These are phyloP conservation scores for Dendrophyllia cribrosa DNA, from an alignment of 64 coral and sea anemone genomes.

Conservation along the genomic window DNA sequence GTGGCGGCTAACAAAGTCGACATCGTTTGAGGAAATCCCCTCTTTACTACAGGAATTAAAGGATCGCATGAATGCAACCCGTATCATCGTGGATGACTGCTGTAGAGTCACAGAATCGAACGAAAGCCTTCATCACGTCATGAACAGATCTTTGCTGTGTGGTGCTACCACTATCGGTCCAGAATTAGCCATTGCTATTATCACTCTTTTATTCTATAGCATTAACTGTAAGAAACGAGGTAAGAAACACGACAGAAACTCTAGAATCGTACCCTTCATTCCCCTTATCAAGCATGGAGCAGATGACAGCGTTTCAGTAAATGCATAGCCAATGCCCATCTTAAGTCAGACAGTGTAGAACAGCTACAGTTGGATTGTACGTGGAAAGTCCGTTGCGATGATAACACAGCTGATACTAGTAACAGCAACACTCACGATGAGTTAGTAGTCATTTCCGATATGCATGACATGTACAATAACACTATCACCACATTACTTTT, in stretches of 20 bases:
- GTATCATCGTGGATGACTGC: constrained; percentile 53
- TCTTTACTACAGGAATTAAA: constrained; percentile 61
- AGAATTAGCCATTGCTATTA: constrained; percentile 6
- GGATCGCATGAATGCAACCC: not conserved
- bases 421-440: not conserved
- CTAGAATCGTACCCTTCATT: not conserved
- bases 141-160: constrained; percentile 2
- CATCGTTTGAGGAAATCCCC: constrained; percentile 50
- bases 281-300: not conserved
- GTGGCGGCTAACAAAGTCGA: constrained; percentile 49
- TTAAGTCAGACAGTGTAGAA: no score
- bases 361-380: no score
- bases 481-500: not conserved
- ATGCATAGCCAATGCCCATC: no score
- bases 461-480: not conserved
- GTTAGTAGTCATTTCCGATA: no score
- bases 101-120: constrained; percentile 18
- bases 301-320: not conserved
- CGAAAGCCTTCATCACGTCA: not conserved
- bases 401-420: not conserved
- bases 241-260: constrained; percentile 17
- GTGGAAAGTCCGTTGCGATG: not conserved
- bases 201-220: not conserved
- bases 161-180: not conserved
- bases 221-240: constrained; percentile 1